Conservation (phyloP, 1,140 invertebrate genomes). For the Spodoptera frugiperda region DNA sequence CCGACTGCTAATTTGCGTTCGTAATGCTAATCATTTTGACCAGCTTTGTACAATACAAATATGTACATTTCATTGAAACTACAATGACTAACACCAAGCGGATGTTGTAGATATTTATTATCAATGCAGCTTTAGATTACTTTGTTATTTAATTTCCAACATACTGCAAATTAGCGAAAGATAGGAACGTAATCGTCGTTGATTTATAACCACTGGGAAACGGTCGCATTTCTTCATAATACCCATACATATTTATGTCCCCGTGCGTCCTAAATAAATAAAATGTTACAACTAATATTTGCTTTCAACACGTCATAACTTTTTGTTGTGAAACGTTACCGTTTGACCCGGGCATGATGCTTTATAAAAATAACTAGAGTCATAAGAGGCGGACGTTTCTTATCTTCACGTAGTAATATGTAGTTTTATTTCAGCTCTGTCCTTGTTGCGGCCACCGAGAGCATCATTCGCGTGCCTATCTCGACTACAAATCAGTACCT, state of each 20-base stretch:
- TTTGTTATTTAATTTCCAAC: neutral
- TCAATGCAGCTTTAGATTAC: conserved; percentile 1
- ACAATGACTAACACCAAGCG: conserved; percentile 5
- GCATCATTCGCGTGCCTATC: conserved; percentile 71
- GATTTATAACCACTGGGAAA: conserved; percentile 28
- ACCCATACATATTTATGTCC: conserved; percentile 26
- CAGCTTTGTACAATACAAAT: conserved; percentile 24
- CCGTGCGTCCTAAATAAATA: conserved; percentile 35
- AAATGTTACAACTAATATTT: conserved; percentile 42
- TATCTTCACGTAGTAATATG: conserved; percentile 59
- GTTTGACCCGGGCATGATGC: conserved; percentile 16
- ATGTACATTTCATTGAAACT: neutral
- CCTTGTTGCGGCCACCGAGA: conserved; percentile 63
- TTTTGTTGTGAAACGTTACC: conserved; percentile 21
- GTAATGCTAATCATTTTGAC: conserved; percentile 35
- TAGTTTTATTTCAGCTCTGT: conserved; percentile 69
- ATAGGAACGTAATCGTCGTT: neutral
- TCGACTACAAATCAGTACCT: conserved; percentile 68
- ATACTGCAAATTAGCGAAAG: neutral
- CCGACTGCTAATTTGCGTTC: conserved; percentile 31
- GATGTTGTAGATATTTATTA: conserved; percentile 13
- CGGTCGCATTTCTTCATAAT: conserved; percentile 27
- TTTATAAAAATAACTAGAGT: conserved; percentile 55
- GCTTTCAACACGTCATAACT: conserved; percentile 30
- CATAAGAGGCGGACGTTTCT: conserved; percentile 52